phyloP scores from a whole-genome alignment of 2,797 vertebrate species.

The Todus mexicanus region DNA sequence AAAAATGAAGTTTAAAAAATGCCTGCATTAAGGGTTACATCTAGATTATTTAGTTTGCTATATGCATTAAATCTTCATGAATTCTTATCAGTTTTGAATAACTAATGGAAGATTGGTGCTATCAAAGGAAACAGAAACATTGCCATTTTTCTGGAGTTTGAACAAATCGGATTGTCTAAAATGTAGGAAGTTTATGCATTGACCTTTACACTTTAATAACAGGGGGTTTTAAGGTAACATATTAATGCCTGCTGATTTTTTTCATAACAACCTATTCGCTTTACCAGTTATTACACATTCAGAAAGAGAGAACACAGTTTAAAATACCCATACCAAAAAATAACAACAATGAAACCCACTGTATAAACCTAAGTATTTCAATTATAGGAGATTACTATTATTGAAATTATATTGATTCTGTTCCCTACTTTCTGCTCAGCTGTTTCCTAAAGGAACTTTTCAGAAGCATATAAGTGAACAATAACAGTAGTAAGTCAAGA shows the following conservation, averaged over 20 bases:
- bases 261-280: background rate
- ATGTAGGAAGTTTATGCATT: background rate
- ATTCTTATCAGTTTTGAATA: background rate
- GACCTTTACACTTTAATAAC: background rate
- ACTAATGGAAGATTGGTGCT: background rate
- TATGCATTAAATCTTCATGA: background rate
- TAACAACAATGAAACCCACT: background rate
- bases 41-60: background rate
- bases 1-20: background rate
- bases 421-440: background rate
- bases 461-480: background rate
- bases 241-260: background rate
- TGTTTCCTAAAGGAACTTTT: background rate
- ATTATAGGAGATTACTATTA: background rate
- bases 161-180: background rate
- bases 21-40: background rate
- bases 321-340: background rate
- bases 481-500: background rate
- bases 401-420: background rate
- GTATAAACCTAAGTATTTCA: background rate
- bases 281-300: background rate
- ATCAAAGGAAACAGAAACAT: background rate
- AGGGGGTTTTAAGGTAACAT: background rate
- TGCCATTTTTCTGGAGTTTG: background rate
- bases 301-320: background rate